Base-by-base conservation (phyloP, 2,888 invertebrate species). In the Heliconius aoede region DNA sequence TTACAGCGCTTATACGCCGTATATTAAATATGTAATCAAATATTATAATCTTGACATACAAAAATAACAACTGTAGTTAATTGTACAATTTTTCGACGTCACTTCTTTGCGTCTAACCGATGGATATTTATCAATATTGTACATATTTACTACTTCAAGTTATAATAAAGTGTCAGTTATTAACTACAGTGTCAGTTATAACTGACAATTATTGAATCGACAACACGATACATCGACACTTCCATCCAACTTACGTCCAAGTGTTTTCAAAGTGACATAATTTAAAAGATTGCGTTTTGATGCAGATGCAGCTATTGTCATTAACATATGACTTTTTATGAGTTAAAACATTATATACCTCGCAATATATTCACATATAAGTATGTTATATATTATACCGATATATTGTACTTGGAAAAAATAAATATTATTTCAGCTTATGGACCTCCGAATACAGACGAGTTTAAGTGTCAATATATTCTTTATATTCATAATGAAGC, bases 401-500 rank as follows among this genome's bases (percentile, higher is more conserved):
- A 21, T 11, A 13, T 60, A 60, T 5, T 60, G 5, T 60, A 24
- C 2, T 60, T 3, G 15, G 7, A 28, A 60, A 60, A 64, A 32
- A 36, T 13, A n/a, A 32, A 64, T 64, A 64, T 64, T 64, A 64
- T 64, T 24, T 64, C 32, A 36, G n/a, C 64, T 32, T 3, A n/a
- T 32, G 32, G 30, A 62, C 30, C 1, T 11, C 13, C 21, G 24
- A 24, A 36, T 36, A 64, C 13, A n/a, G n/a, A 21, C n/a, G n/a
- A 64, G 62, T 64, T 64, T 30, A 21, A 64, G n/a, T 30, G 64
- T 65, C 24, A 36, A 65, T 36, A 65, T 36, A 65, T n/a, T n/a
- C n/a, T n/a, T n/a, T n/a, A 64, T 36, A 21, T 36, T 24, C 36
- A 26, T 65, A 24, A 36, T 26, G 24, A 40, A 65, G 40, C 15